Evolutionary conservation across 2,888 invertebrate species (phyloP), one percentile per base, ranked within the genome.

Genomic region (Ochlodes sylvanus): DNA sequence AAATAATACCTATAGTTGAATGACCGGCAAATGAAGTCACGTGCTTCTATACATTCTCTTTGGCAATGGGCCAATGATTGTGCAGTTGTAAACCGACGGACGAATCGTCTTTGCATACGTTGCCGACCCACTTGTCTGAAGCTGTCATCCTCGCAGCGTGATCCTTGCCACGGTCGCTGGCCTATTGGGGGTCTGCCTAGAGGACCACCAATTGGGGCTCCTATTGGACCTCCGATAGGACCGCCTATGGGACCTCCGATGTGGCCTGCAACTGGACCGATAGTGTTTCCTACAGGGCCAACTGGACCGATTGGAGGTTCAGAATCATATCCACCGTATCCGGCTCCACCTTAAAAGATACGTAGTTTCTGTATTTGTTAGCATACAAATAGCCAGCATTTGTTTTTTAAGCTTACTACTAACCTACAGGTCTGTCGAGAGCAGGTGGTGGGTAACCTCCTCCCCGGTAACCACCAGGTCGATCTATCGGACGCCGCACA

Each of bases 91-190:
- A 96, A 95, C 65, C 97, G 94, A 44, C 97, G 93, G 4, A 98
- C 95, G 81, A 95, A 98, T 78, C 96, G 95, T 70, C 97, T 95
- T 64, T 97, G 95, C 89, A 97, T 96, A 69, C 97, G 94, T 76
- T 97, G 96, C 70, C 97, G 94, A 32, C 97, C 97, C 32, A 97
- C 95, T 93, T 97, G 97, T 83, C 97, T 96, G 83, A 97, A 98
- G 79, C 95, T 96, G 77, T 97, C 97, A 67, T 97, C 97, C 76
- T 97, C 97, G 80, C 98, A 98, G 72, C 97, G 94, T 0, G 95
- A 94, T 66, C 93, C 90, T 78, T 91, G 89, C 89, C 89, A 88
- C 7, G 91, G 88, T 70, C 92, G 77, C 57, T 87, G 84, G 19
- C 87, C 87, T 7, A 86, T 75, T 17, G 87, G 84, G 12, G 89